A percentile compares a stretch with the other conserved stretches of the same genome.
Evolutionary conservation across 2,797 vertebrate species (phyloP).

Genomic region (Anomalospiza imberbis): DNA sequence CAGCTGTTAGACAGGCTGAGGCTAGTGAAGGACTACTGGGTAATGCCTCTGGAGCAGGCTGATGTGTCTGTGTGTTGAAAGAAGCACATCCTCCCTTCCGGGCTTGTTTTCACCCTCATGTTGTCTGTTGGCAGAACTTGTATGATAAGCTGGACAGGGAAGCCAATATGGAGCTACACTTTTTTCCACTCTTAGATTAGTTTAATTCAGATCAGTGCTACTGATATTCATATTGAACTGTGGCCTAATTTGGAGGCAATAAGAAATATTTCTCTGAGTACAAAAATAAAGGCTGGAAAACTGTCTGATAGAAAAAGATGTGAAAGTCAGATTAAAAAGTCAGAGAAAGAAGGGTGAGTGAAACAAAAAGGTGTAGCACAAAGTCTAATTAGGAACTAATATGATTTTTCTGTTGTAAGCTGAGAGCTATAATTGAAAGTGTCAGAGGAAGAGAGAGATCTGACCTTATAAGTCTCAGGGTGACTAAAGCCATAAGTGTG

Average conservation of each 20-base stretch:
- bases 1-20: background rate
- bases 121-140: background rate
- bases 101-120: background rate
- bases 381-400: constrained; percentile 46
- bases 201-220: background rate
- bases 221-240: background rate
- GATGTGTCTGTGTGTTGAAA: background rate
- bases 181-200: background rate
- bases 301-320: background rate
- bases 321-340: background rate
- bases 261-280: background rate
- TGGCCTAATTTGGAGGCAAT: background rate
- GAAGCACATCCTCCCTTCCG: background rate
- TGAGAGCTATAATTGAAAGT: constrained; percentile 54
- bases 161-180: background rate
- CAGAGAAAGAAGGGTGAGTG: background rate
- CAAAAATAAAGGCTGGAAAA: background rate
- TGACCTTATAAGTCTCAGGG: constrained; percentile 29
- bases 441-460: constrained; percentile 14
- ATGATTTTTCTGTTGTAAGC: constrained; percentile 26
- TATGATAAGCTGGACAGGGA: background rate
- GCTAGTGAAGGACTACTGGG: background rate
- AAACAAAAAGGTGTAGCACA: constrained; percentile 13
- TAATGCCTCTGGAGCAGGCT: background rate
- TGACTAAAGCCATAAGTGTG: constrained; percentile 30